phyloP scores from a whole-genome alignment of 2,888 invertebrate genomes.

The Ormyrus pomaceus region DNA sequence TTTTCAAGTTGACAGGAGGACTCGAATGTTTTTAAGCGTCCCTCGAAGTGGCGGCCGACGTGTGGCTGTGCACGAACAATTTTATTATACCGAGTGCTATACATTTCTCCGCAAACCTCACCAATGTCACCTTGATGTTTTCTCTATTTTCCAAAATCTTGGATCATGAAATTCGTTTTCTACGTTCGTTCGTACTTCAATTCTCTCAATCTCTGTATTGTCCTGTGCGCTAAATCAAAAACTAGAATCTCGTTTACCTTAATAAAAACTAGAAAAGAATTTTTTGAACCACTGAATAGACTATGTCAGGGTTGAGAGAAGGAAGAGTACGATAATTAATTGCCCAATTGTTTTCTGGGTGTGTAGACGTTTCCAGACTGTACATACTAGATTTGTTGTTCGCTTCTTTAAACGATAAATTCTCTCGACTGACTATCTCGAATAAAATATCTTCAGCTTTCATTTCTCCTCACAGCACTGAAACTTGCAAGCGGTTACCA shows the following conservation, averaged over 20 bases:
- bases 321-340: background rate
- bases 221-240: background rate
- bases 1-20: slow-evolving; percentile 34
- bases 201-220: background rate
- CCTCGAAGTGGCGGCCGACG: background rate
- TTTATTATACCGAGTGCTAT: background rate
- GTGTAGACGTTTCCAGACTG: background rate
- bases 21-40: background rate
- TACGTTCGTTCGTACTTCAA: no score
- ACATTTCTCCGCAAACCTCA: background rate
- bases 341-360: no score
- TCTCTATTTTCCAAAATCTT: slow-evolving; percentile 11
- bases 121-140: background rate
- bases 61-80: background rate
- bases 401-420: slow-evolving; percentile 6
- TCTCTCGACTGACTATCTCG: slow-evolving; percentile 42
- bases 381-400: slow-evolving; percentile 27
- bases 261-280: no score
- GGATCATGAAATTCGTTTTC: slow-evolving; percentile 2
- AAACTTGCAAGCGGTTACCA: slow-evolving; percentile 31
- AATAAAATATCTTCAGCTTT: slow-evolving; percentile 17
- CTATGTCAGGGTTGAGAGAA: background rate
- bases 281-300: no score
- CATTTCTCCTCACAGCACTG: slow-evolving; percentile 32
- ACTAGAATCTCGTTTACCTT: no score